These are phyloP conservation scores for Thysanoteuthis rhombus DNA, from an alignment of 2,888 invertebrate genomes.

Conservation along the genomic window DNA sequence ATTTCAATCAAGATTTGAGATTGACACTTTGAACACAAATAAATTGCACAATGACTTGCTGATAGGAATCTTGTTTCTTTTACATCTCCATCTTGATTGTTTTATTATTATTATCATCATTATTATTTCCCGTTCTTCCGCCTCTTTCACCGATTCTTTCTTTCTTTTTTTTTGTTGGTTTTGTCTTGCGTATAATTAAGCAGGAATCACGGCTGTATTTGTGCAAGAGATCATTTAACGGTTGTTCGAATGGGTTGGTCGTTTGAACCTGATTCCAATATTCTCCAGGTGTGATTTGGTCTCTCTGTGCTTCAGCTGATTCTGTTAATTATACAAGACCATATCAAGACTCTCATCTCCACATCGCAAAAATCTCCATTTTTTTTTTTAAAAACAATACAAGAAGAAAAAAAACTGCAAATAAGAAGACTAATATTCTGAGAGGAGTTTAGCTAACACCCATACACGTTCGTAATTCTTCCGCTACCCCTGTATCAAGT, in stretches of 20 bases:
- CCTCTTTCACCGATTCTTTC: background rate
- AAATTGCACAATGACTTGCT: background rate
- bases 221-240: background rate
- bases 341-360: background rate
- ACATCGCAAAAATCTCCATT: background rate
- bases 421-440: background rate
- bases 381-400: background rate
- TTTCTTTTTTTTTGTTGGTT: background rate
- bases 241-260: background rate
- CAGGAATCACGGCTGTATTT: background rate
- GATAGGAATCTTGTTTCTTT: background rate
- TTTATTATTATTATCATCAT: background rate
- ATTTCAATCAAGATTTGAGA: background rate
- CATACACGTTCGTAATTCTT: background rate
- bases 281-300: slow-evolving; percentile 12
- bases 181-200: background rate
- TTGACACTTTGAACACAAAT: background rate
- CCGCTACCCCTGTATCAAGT: background rate
- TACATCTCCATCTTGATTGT: background rate
- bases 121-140: background rate
- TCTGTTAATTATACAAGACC: background rate
- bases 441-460: background rate
- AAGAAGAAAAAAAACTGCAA: background rate
- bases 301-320: background rate
- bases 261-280: background rate